Evolutionary conservation across 2,888 invertebrate genomes (phyloP), one percentile per base, ranked within the genome.

Genomic region (Ischnura elegans): DNA sequence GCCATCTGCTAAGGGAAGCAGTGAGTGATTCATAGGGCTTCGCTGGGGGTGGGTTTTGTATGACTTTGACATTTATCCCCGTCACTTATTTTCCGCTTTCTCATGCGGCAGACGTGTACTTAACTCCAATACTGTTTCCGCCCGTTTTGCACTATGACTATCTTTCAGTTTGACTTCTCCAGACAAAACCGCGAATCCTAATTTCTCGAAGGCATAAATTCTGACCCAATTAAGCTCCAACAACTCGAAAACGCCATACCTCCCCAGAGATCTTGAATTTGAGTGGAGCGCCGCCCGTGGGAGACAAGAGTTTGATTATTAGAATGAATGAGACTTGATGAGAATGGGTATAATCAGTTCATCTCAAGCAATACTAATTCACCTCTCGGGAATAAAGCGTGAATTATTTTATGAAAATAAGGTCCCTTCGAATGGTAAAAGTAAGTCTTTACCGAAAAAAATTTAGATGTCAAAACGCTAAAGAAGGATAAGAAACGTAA

Each of bases 21-120:
- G n/a, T 21, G 61, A 61, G 61, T 21, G 61, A 61, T 61, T 61
- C 61, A 61, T 61, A 61, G 61, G 61, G 61, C 61, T 61, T 61
- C 61, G 21, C 61, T 13, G 61, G 25, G 19, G 19, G 19, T 5
- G 61, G n/a, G n/a, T n/a, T n/a, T 61, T 61, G 61, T 21, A 61
- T 21, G 61, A 61, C 61, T 61, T 61, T 61, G 61, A 61, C 61
- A 61, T 61, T 61, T 61, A 61, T 61, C 61, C 61, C 61, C 25
- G 25, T 5, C 61, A 21, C 25, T 21, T 61, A 61, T 61, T 61
- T 61, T 19, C n/a, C n/a, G n/a, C n/a, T n/a, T n/a, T n/a, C 25
- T 8, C 61, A 6, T 25, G 25, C 25, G 19, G 25, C 25, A 19
- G 21, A 21, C 61, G 61, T 61, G 0, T 5, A 19, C 61, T 61